phyloP scores from a whole-genome alignment of 2,797 vertebrate genomes.

The Euthynnus affinis region DNA sequence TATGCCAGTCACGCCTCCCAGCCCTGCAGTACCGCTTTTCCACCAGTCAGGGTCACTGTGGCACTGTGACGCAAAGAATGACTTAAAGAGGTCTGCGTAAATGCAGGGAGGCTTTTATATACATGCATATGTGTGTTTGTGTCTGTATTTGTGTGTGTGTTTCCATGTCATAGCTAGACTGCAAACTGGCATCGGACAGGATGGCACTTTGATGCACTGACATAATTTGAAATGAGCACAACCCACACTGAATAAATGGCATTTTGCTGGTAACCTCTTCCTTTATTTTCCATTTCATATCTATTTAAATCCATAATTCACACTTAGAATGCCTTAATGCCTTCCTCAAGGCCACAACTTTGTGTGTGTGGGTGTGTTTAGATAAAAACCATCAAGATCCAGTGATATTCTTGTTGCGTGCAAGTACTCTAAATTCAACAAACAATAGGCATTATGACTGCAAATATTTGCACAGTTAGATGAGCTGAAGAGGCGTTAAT shows the following conservation, averaged over 20 bases:
- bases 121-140: constrained; percentile 12
- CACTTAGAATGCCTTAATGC: constrained; percentile 19
- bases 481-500: constrained; percentile 65
- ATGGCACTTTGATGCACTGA: constrained; percentile 5
- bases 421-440: constrained; percentile 42
- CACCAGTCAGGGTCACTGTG: constrained; percentile 74
- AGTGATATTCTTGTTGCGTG: constrained; percentile 29
- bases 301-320: constrained; percentile 36
- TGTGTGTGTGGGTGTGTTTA: constrained; percentile 15
- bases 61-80: constrained; percentile 14
- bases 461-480: constrained; percentile 67
- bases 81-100: background rate
- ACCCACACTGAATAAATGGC: constrained; percentile 34
- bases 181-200: constrained; percentile 8
- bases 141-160: constrained; percentile 10
- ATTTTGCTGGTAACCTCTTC: constrained; percentile 21
- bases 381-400: constrained; percentile 45
- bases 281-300: constrained; percentile 48
- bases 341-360: constrained; percentile 33
- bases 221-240: constrained; percentile 46
- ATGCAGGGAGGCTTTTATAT: constrained; percentile 7
- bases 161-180: constrained; percentile 13
- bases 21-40: constrained; percentile 42
- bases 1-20: background rate
- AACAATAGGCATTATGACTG: constrained; percentile 55